A percentile compares a stretch with the other conserved stretches of the same genome.
phyloP scores from a whole-genome alignment of 2,888 invertebrate species.

The Eustalomyia histrio region DNA sequence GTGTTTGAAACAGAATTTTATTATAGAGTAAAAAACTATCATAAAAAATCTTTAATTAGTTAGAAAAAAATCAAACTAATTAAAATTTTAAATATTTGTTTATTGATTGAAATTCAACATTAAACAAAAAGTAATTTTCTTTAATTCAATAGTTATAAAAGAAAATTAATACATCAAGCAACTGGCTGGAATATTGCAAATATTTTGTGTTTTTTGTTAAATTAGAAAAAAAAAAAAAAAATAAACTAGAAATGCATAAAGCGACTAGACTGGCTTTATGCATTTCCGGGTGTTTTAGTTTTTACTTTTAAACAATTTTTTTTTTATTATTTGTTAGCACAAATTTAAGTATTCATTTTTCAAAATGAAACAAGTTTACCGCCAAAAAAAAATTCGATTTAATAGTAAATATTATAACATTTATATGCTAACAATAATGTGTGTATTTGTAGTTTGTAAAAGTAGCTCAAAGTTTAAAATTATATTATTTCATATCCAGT shows the following conservation, averaged over 20 bases:
- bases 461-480: conserved; percentile 43
- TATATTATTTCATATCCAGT: conserved; percentile 38
- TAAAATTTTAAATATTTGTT: background rate
- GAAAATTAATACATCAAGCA: background rate
- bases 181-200: background rate
- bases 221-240: background rate
- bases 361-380: conserved; percentile 61
- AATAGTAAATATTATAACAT: conserved; percentile 36
- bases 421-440: too few species aligned
- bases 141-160: background rate
- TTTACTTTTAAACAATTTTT: conserved; percentile 37
- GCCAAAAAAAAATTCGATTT: conserved; percentile 46
- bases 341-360: conserved; percentile 15
- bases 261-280: conserved; percentile 48
- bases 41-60: background rate
- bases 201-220: conserved; percentile 14
- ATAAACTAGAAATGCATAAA: too few species aligned
- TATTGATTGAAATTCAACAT: background rate
- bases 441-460: conserved; percentile 4
- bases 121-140: background rate
- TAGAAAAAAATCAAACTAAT: background rate
- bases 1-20: conserved; percentile 1
- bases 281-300: conserved; percentile 60
- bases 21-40: background rate
- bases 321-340: conserved; percentile 16